Base-by-base conservation (phyloP, 2,888 invertebrate species). In the Nymphalis urticae region DNA sequence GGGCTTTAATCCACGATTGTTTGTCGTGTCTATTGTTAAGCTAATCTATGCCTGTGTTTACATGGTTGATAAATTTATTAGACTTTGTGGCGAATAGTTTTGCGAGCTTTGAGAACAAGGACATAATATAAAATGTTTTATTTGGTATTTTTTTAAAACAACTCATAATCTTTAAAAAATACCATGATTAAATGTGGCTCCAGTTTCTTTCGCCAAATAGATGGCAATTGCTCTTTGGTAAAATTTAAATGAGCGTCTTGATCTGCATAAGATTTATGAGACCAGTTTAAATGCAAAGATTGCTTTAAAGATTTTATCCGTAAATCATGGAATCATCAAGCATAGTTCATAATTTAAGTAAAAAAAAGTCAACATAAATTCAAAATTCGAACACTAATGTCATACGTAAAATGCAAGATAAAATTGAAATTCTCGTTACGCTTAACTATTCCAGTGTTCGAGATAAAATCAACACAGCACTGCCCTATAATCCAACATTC, bases 401-500 rank as follows among this genome's bases (percentile, higher is more conserved):
- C 42, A 42, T 42, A 42, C 42, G 42, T 42, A 42, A 42, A 32
- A 21, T 10, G 19, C 58, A 42, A 42, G 42, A n/a, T 42, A 58
- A 58, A 58, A 58, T 19, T 42, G 19, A 42, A 42, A 36, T 58
- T 56, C 56, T 56, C 32, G 56, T 56, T n/a, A 19, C 13, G 27
- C 27, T 27, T 32, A 56, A 58, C 13, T 58, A 32, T 13, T 56
- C 32, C 17, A 56, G n/a, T n/a, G 32, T 32, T n/a, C 19, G 42
- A 19, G 36, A 42, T 42, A 58, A 58, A 58, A 58, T 58, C 58
- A 42, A 58, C 58, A 58, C 56, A 56, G 32, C n/a, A 32, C 21
- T 56, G 56, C 32, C 21, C 42, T 51, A 62, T 61, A 56, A 56
- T 56, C 32, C 27, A 36, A 53, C 62, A 64, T 54, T 36, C 51